Base-by-base conservation (phyloP, 2,797 vertebrate species). In the Clarias pachynema region DNA sequence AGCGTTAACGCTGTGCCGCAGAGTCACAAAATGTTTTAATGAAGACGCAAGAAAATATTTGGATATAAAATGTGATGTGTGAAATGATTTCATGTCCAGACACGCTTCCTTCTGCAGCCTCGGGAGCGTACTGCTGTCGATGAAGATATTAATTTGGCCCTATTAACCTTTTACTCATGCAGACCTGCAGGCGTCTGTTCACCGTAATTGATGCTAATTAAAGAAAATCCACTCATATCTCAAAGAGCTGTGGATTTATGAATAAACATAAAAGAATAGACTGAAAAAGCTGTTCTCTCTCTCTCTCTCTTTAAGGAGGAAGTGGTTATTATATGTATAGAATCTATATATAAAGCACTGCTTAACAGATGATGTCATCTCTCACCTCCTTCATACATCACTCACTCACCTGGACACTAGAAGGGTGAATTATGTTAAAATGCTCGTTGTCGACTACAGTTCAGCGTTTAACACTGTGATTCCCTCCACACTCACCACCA, bases 111-210 rank as follows among this genome's bases (percentile, higher is more conserved):
- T 8, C 29, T 29, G 26, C 53, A 12, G 74, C 53, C 49, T 56
- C 53, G 29, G 74, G 26, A 59, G n/a, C 15, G 26, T 4, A 3
- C 18, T 57, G 18, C 44, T 44, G 2, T 0, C 24, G 70, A 73
- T 7, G 70, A 53, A 16, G 70, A 53, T 24, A 73, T 44, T 73
- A 14, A 75, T 29, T 22, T 57, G 73, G 18, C 70, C 70, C 37
- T 40, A 83, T 83, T 75, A 83, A 63, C 40, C 57, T 83, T 75
- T 56, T 26, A 29, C 29, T 53, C 8, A 59, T 22, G 80, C 7
- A n/a, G 29, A 31, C 79, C 63, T 29, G 79, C 79, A 49, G 44
- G 63, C 49, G 31, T 75, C 82, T 75, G 82, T 34, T 83, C 82
- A 18, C 65, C 72, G 7, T 24, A 53, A 83, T 3, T 20, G 72